phyloP scores from a whole-genome alignment of 1,140 invertebrate genomes.

The Heliconius congener region DNA sequence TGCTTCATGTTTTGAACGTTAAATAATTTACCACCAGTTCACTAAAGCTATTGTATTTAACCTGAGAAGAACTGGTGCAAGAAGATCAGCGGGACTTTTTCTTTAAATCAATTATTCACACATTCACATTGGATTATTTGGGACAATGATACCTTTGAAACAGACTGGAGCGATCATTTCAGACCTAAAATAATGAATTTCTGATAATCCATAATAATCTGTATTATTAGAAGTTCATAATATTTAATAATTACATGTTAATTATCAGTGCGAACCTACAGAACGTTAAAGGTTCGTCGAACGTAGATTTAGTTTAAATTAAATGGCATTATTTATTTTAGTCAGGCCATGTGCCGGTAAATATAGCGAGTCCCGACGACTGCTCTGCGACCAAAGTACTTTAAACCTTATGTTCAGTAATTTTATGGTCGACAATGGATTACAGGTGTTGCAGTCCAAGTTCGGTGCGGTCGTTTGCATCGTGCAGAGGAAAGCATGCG shows the following conservation, averaged over 20 bases:
- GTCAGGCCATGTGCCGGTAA: slow-evolving; percentile 46
- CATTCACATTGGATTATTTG: too few species aligned
- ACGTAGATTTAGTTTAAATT: slow-evolving; percentile 48
- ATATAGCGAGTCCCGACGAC: slow-evolving; percentile 39
- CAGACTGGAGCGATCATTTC: too few species aligned
- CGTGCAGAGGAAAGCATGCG: slow-evolving; percentile 17
- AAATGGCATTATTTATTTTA: slow-evolving; percentile 58
- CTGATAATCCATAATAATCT: not conserved
- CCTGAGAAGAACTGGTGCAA: too few species aligned
- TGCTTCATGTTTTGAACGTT: too few species aligned
- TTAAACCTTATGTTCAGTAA: not conserved
- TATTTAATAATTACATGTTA: not conserved
- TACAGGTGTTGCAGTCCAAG: not conserved
- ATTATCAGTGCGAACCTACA: not conserved
- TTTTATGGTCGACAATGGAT: slow-evolving; percentile 5
- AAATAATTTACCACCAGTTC: too few species aligned
- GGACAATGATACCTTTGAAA: too few species aligned
- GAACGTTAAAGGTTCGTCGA: slow-evolving; percentile 35
- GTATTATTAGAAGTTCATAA: not conserved
- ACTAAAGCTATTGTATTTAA: too few species aligned
- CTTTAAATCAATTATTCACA: too few species aligned
- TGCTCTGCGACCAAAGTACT: not conserved
- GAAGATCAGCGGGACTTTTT: too few species aligned
- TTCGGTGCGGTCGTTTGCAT: slow-evolving; percentile 10
- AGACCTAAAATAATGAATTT: too few species aligned